Evolutionary conservation across 2,888 invertebrate genomes (phyloP).

Genomic region (Dasypogon diadema): DNA sequence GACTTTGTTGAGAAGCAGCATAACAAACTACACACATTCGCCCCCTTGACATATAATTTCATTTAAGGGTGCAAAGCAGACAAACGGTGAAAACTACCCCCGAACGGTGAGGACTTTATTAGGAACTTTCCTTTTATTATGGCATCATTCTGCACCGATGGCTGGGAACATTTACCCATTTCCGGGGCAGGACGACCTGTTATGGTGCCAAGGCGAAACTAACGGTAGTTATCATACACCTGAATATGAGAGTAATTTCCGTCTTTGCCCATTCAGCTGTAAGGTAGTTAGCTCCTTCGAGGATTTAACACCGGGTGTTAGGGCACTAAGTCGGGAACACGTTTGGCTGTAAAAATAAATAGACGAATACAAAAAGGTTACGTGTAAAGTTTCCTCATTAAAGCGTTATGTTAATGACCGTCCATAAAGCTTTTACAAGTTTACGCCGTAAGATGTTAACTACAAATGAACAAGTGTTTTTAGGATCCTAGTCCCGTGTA

Average conservation of each 20-base stretch:
- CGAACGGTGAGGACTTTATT: constrained; percentile 40
- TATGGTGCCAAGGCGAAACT: constrained; percentile 11
- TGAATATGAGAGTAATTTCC: constrained; percentile 46
- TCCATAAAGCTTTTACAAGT: constrained; percentile 45
- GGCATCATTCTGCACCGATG: constrained; percentile 14
- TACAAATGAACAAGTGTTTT: constrained; percentile 47
- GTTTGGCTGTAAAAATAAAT: constrained; percentile 36
- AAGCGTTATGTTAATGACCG: constrained; percentile 38
- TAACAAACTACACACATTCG: constrained; percentile 3
- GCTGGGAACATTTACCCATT: constrained; percentile 6
- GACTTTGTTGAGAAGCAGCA: background rate
- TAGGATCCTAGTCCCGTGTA: constrained; percentile 17
- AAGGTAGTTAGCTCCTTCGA: constrained; percentile 23
- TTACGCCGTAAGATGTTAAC: constrained; percentile 28
- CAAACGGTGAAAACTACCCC: background rate
- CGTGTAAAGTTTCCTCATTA: constrained; percentile 44
- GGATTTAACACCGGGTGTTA: constrained; percentile 21
- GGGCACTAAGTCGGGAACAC: background rate
- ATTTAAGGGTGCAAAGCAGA: constrained; percentile 5
- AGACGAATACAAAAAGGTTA: constrained; percentile 38
- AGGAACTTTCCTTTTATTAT: constrained; percentile 40
- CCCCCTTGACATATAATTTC: constrained; percentile 36
- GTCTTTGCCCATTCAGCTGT: constrained; percentile 20
- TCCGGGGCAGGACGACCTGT: background rate
- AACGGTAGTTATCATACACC: constrained; percentile 35